phyloP scores from a whole-genome alignment of 2,888 invertebrate species.

The Andrena flavipes region DNA sequence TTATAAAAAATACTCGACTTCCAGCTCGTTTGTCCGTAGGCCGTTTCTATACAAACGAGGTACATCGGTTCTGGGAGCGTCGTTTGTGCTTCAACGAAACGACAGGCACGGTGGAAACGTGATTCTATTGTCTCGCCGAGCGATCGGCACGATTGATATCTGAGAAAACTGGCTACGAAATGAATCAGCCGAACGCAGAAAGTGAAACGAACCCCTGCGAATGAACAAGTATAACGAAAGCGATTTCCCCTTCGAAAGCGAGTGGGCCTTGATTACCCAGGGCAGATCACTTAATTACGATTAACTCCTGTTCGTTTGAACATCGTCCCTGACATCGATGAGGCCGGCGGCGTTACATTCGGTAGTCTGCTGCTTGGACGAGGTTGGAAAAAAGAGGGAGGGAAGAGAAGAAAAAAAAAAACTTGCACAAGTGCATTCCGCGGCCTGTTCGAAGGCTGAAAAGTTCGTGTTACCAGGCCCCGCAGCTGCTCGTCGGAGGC shows the following conservation, averaged over 20 bases:
- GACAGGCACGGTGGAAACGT: too few species aligned
- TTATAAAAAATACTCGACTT: too few species aligned
- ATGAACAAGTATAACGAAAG: neutral
- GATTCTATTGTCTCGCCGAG: too few species aligned
- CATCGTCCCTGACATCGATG: conserved; percentile 50
- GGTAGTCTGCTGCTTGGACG: conserved; percentile 22
- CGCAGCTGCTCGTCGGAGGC: conserved; percentile 23
- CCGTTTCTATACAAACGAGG: too few species aligned
- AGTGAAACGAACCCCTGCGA: neutral
- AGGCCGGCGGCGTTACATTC: conserved; percentile 40
- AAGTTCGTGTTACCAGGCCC: conserved; percentile 11
- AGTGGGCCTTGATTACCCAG: neutral
- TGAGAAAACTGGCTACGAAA: too few species aligned
- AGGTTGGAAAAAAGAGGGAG: neutral
- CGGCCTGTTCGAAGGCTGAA: conserved; percentile 20
- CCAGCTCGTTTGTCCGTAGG: too few species aligned
- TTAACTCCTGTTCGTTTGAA: conserved; percentile 25
- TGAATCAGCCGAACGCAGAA: neutral
- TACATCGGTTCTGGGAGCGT: too few species aligned
- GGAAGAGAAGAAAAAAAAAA: conserved; percentile 1
- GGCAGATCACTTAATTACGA: conserved; percentile 24
- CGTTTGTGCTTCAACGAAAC: too few species aligned
- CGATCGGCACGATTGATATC: too few species aligned
- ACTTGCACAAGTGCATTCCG: conserved; percentile 35
- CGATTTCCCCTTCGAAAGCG: conserved; percentile 1